These are phyloP conservation scores for Allygus modestus DNA, from an alignment of 2,888 invertebrate species.

Conservation along the genomic window DNA sequence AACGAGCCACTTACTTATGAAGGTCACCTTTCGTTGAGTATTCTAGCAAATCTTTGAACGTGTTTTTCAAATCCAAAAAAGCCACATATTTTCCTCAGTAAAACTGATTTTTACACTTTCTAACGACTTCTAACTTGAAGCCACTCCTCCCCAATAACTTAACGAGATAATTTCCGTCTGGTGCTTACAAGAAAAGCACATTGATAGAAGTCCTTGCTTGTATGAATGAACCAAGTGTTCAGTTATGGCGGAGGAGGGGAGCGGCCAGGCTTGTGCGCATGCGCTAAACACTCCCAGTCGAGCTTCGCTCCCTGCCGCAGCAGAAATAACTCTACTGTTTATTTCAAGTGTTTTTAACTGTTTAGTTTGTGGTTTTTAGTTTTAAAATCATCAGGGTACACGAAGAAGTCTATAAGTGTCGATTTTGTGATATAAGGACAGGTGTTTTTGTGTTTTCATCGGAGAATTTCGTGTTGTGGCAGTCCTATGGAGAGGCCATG, in stretches of 20 bases:
- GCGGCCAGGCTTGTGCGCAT: constrained; percentile 66
- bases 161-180: constrained; percentile 36
- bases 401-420: not conserved
- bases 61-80: not conserved
- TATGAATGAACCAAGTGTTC: constrained; percentile 64
- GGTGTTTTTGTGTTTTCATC: constrained; percentile 20
- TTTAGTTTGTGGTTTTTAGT: constrained; percentile 52
- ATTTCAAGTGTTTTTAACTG: constrained; percentile 43
- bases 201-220: constrained; percentile 59
- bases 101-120: not conserved
- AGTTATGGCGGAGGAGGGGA: constrained; percentile 69
- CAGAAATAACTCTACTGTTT: constrained; percentile 56
- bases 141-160: constrained; percentile 45
- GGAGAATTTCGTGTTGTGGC: constrained; percentile 27
- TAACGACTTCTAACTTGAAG: not conserved
- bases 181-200: constrained; percentile 57
- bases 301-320: constrained; percentile 38
- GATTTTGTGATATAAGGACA: not conserved
- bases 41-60: not conserved
- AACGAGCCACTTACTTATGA: constrained; percentile 26
- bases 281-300: constrained; percentile 65
- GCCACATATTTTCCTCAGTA: not conserved
- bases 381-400: not conserved
- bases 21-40: constrained; percentile 22
- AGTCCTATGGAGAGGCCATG: constrained; percentile 53